Evolutionary conservation across 2,888 invertebrate genomes (phyloP).

Genomic region (Homarus gammarus): DNA sequence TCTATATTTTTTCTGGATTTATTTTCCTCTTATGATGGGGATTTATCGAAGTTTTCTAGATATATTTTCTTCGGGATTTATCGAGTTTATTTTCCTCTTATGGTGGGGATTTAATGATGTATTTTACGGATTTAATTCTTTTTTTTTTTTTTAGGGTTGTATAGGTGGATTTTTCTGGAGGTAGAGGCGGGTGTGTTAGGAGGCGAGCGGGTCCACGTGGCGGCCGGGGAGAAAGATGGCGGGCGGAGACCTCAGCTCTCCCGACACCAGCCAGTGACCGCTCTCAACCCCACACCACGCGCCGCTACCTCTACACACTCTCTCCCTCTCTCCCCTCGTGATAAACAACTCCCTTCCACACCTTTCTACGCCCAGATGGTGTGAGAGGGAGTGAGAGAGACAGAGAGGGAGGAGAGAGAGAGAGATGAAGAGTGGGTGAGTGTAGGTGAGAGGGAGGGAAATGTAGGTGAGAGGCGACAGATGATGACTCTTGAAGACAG

Average conservation of each 20-base stretch:
- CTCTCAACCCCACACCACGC: not conserved
- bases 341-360: not conserved
- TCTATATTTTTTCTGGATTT: too few species aligned
- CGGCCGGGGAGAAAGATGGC: constrained; percentile 22
- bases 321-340: not conserved
- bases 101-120: too few species aligned
- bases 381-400: not conserved
- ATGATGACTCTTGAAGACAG: too few species aligned
- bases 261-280: not conserved
- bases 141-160: too few species aligned
- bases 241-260: constrained; percentile 15
- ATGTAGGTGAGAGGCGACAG: too few species aligned
- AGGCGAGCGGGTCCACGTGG: constrained; percentile 22
- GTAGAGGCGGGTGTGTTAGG: not conserved
- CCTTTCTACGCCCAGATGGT: not conserved
- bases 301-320: not conserved
- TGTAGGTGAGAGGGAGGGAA: not conserved
- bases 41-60: too few species aligned
- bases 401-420: not conserved
- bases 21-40: too few species aligned
- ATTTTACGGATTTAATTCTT: too few species aligned
- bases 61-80: too few species aligned
- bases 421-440: not conserved
- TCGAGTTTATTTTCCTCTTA: too few species aligned
- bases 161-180: not conserved